phyloP scores from a whole-genome alignment of 1,140 invertebrate species.

The Cepaea nemoralis region DNA sequence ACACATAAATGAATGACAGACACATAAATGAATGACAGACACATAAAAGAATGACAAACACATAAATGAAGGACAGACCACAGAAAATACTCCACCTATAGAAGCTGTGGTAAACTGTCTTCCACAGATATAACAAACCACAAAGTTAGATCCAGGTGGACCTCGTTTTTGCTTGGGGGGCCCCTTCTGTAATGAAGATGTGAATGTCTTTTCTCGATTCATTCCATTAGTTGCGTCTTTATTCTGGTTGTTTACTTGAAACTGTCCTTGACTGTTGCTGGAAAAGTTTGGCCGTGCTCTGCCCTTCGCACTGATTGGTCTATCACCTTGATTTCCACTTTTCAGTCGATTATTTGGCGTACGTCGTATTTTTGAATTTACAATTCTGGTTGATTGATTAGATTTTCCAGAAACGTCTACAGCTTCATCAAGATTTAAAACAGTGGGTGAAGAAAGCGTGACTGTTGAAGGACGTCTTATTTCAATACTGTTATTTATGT shows the following conservation, averaged over 20 bases:
- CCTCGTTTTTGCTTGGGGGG: constrained; percentile 43
- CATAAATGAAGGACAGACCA: not conserved
- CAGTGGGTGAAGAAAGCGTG: constrained; percentile 45
- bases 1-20: no score
- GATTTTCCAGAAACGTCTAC: not conserved
- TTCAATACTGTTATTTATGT: constrained; percentile 14
- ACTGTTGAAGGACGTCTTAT: constrained; percentile 47
- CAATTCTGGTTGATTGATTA: constrained; percentile 21
- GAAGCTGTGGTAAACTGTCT: constrained; percentile 80
- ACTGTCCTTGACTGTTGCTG: constrained; percentile 22
- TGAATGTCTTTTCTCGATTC: constrained; percentile 50
- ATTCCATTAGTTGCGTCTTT: not conserved
- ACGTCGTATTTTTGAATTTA: not conserved
- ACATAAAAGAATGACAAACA: not conserved
- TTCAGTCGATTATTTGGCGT: not conserved
- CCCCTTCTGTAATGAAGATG: constrained; percentile 50
- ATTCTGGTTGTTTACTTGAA: not conserved
- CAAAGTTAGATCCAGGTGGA: constrained; percentile 63
- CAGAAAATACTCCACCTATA: constrained; percentile 68
- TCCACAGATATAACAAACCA: constrained; percentile 81
- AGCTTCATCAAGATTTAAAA: constrained; percentile 41
- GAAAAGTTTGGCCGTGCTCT: constrained; percentile 21
- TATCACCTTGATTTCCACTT: constrained; percentile 28
- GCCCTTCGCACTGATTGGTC: constrained; percentile 39
- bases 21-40: not conserved